Base-by-base conservation (phyloP, 2,113 vertebrate species). In the Carassius gibelio region DNA sequence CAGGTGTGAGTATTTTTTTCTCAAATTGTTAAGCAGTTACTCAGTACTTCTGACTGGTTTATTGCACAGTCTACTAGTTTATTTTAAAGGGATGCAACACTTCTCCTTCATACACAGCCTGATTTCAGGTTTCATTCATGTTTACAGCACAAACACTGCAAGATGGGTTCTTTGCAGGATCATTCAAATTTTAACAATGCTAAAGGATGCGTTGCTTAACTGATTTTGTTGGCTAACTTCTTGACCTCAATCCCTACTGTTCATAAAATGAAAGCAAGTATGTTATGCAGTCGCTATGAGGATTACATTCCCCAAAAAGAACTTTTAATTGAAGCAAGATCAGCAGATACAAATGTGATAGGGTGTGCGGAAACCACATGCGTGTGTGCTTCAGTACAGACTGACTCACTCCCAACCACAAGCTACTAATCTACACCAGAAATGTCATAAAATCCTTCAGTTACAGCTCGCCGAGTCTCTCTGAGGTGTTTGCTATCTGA, bases 321-420 rank as follows among this genome's bases (percentile, higher is more conserved):
- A 66, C 38, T 15, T 76, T 26, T 84, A 38, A 76, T 62, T 84
- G 42, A 76, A 68, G 68, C 78, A 64, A 19, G 66, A 68, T 50
- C 77, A 74, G 50, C 75, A 74, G 52, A 30, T 26, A 42, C 76
- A 23, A 15, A 38, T 69, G 3, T 68, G 59, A 36, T 7, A 11
- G 17, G 52, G 36, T 38, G 26, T 52, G 23, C 3, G 52, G 45
- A 77, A 59, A 61, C 64, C 83, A 36, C n/a, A 57, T 72, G 75
- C 76, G 5, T 76, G 72, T 48, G 48, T 42, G 4, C 36, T 21
- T 61, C 69, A 13, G 59, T 45, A 42, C 74, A 38, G 23, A 19
- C 68, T 71, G 68, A 55, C 81, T 71, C 74, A 77, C n/a, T 76
- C 23, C 45, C 62, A 23, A 57, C 48, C 61, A 17, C 84, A 68